Percentiles rank a stretch among this genome's conserved stretches.
phyloP scores from a whole-genome alignment of 1,140 invertebrate genomes.

The Philopotamus ludificatus region DNA sequence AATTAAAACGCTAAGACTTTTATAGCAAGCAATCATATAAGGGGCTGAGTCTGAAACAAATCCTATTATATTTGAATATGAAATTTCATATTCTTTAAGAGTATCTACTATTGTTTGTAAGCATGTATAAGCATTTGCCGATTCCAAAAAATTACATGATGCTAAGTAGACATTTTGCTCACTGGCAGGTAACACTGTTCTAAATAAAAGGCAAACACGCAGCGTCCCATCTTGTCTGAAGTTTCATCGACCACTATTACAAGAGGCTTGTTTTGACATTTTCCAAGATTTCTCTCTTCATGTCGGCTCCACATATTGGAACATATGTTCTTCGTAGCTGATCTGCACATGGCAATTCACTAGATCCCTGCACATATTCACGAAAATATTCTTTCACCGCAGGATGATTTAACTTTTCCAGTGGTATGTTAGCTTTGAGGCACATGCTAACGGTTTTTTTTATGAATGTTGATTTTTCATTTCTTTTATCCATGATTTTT shows the following conservation, averaged over 20 bases:
- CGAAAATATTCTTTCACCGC: not conserved
- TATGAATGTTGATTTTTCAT: not conserved
- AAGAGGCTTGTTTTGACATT: slow-evolving; percentile 23
- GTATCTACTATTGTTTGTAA: slow-evolving; percentile 27
- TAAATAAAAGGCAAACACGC: slow-evolving; percentile 29
- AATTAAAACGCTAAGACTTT: slow-evolving; percentile 1
- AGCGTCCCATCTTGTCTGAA: slow-evolving; percentile 2
- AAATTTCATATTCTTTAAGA: slow-evolving; percentile 30
- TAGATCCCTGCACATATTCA: slow-evolving; percentile 10
- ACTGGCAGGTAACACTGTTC: slow-evolving; percentile 19
- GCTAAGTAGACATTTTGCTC: slow-evolving; percentile 24
- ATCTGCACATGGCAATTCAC: no score
- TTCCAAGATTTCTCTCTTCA: no score
- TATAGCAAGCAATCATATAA: slow-evolving; percentile 28
- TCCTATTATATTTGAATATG: not conserved
- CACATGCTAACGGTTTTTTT: slow-evolving; percentile 15
- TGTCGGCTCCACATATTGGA: no score
- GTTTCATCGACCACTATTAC: slow-evolving; percentile 20
- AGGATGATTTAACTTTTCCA: slow-evolving; percentile 13
- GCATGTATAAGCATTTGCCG: slow-evolving; percentile 30
- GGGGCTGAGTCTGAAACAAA: slow-evolving; percentile 26
- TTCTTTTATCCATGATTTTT: no score
- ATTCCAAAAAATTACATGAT: slow-evolving; percentile 24
- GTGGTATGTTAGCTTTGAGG: no score
- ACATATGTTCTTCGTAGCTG: no score